Percentiles rank a stretch among this genome's conserved stretches.
These are phyloP conservation scores for Trididemnum clinides DNA, from an alignment of 23 tunicate species.

Conservation along the genomic window DNA sequence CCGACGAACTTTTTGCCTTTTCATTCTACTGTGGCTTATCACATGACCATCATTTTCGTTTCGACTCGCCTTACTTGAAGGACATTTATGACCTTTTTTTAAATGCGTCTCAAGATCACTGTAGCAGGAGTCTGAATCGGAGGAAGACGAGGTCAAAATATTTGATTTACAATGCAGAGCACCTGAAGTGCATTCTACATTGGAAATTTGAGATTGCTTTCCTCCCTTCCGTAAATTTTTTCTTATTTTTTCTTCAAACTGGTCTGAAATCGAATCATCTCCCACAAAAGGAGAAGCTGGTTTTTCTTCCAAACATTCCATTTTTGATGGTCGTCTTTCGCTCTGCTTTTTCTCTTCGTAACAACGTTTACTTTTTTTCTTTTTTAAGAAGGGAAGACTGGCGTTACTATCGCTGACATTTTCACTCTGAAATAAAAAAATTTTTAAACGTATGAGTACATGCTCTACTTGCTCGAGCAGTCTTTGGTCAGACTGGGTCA, in stretches of 20 bases:
- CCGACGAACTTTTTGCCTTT: neutral
- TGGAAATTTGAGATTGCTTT: neutral
- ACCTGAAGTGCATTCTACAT: neutral
- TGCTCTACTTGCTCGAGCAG: neutral
- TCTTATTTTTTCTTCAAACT: neutral
- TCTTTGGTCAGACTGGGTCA: no score
- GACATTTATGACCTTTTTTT: neutral
- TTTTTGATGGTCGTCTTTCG: no score
- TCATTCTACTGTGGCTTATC: neutral
- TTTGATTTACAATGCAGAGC: neutral
- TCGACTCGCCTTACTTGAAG: no score
- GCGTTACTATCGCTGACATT: neutral
- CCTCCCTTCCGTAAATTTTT: neutral
- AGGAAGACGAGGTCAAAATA: neutral
- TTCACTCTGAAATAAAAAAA: neutral
- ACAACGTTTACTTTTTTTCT: neutral
- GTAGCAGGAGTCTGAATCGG: slow-evolving; percentile 14
- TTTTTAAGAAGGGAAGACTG: neutral
- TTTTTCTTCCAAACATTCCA: no score
- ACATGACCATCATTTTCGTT: neutral
- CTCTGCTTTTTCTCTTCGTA: neutral
- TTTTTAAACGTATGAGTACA: neutral
- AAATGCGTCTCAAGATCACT: slow-evolving; percentile 9
- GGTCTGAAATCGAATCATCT: neutral
- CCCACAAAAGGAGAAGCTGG: no score